These are phyloP conservation scores for Ectemnius lituratus DNA, from an alignment of 2,888 invertebrate genomes.

Conservation along the genomic window DNA sequence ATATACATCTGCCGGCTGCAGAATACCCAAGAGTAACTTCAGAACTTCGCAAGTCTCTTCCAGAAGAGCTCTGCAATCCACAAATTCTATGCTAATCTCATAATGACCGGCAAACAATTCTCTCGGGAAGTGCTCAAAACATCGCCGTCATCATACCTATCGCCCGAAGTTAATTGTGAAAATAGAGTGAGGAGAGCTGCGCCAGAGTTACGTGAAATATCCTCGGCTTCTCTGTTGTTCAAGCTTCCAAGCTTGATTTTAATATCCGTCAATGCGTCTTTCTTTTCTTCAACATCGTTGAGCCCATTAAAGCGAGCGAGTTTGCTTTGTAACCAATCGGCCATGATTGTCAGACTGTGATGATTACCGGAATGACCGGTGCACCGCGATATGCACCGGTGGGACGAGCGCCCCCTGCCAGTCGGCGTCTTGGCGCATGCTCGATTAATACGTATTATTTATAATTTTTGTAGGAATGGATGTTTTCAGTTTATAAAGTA, in stretches of 20 bases:
- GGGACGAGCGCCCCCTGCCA: no score
- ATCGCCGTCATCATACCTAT: conserved; percentile 67
- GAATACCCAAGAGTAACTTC: conserved; percentile 50
- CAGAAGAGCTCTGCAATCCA: conserved; percentile 59
- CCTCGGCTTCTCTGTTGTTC: conserved; percentile 56
- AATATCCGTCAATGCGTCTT: conserved; percentile 63
- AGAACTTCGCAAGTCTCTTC: conserved; percentile 66
- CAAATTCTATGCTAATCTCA: no score
- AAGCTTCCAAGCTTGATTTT: conserved; percentile 65
- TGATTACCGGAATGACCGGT: no score
- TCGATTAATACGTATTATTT: no score
- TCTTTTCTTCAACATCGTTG: conserved; percentile 59
- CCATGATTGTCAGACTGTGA: conserved; percentile 28
- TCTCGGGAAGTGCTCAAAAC: conserved; percentile 38
- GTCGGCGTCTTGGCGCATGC: no score
- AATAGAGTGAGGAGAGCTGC: conserved; percentile 56
- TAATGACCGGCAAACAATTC: background rate
- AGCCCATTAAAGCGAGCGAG: conserved; percentile 59
- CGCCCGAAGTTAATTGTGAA: conserved; percentile 67
- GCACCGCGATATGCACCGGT: no score
- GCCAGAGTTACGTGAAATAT: conserved; percentile 60
- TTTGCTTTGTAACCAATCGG: conserved; percentile 66
- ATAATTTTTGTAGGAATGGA: no score
- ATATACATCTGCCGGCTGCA: conserved; percentile 65
- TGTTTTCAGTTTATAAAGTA: no score